Percentiles rank a stretch among this genome's conserved stretches.
Evolutionary conservation across 2,113 vertebrate species (phyloP).

Genomic region (Pagrus major): DNA sequence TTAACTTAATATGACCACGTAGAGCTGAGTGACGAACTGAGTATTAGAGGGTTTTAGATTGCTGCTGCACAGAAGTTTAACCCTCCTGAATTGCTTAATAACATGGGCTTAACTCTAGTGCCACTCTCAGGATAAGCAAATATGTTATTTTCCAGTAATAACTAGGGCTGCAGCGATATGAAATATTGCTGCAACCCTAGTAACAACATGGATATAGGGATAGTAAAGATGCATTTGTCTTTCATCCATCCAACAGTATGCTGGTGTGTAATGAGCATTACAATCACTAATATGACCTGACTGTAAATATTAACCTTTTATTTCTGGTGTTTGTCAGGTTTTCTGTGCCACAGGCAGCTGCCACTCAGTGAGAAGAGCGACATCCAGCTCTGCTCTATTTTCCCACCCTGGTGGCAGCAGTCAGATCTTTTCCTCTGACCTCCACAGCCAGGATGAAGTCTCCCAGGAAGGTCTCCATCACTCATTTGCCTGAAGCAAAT

Average conservation of each 20-base stretch:
- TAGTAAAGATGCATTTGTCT: not conserved
- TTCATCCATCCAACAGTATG: not conserved
- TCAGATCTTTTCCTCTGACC: conserved; percentile 63
- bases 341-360: conserved; percentile 84
- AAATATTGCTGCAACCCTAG: too few relatives aligned
- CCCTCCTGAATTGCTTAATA: not conserved
- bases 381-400: conserved; percentile 33
- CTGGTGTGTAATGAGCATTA: not conserved
- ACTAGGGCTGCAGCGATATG: too few relatives aligned
- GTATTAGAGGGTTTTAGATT: not conserved
- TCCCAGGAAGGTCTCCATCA: conserved; percentile 75
- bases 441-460: conserved; percentile 78
- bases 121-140: not conserved
- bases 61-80: not conserved
- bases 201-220: not conserved
- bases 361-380: conserved; percentile 85
- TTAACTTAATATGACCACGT: not conserved
- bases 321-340: conserved; percentile 70
- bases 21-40: not conserved
- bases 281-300: not conserved
- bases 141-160: too few relatives aligned
- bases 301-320: conserved; percentile 7
- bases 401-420: conserved; percentile 58
- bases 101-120: not conserved
- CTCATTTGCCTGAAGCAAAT: conserved; percentile 83